Conservation (phyloP, 2,797 vertebrate species). For the Esox lucius region DNA sequence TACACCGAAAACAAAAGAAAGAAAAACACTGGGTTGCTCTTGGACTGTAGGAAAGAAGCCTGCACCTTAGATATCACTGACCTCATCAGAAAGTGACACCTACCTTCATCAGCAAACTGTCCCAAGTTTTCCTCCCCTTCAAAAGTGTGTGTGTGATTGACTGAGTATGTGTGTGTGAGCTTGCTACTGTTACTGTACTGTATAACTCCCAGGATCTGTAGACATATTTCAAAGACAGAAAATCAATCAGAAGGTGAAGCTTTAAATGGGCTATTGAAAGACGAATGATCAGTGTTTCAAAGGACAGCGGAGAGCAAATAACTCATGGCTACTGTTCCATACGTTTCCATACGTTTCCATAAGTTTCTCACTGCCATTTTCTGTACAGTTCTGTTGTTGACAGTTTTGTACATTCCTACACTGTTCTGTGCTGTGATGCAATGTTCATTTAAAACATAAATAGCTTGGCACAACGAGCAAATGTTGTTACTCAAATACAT, state of each 20-base stretch:
- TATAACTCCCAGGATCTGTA: not conserved
- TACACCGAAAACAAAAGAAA: constrained; percentile 37
- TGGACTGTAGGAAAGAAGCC: constrained; percentile 12
- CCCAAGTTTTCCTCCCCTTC: constrained; percentile 29
- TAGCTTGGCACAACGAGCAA: too few relatives aligned
- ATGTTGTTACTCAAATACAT: too few relatives aligned
- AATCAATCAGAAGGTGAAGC: not conserved
- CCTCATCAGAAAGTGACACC: constrained; percentile 57
- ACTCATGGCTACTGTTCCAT: not conserved
- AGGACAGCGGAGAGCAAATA: constrained; percentile 32
- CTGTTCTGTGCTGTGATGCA: too few relatives aligned
- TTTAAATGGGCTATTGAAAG: constrained; percentile 6
- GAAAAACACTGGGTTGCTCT: constrained; percentile 2
- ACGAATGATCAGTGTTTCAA: constrained; percentile 41
- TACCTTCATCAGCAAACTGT: constrained; percentile 36
- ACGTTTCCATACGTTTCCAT: too few relatives aligned
- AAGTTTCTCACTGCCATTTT: too few relatives aligned
- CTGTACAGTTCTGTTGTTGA: too few relatives aligned
- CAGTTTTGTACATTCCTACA: too few relatives aligned
- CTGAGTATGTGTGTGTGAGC: not conserved
- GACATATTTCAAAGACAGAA: not conserved
- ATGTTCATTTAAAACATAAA: too few relatives aligned
- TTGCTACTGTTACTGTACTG: not conserved
- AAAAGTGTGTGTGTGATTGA: not conserved
- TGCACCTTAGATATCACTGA: constrained; percentile 31